Evolutionary conservation across 2,113 vertebrate species (phyloP).

Genomic region (Myrmophylax atrothorax): DNA sequence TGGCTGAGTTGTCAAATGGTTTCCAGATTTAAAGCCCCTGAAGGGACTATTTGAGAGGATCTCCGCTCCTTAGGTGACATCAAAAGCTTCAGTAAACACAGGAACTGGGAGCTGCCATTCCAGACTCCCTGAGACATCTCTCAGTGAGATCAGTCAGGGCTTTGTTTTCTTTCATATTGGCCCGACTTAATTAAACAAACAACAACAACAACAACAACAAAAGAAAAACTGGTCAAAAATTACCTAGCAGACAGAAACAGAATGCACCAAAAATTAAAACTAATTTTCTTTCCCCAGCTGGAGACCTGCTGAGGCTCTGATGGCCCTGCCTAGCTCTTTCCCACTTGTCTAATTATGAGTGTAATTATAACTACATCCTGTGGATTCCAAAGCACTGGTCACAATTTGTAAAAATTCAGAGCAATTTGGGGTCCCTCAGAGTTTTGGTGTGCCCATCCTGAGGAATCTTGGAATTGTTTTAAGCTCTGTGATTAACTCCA

Average conservation of each 20-base stretch:
- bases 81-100: conserved; percentile 2
- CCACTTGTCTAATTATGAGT: not conserved
- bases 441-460: not conserved
- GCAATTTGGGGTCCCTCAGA: not conserved
- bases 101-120: not conserved
- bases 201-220: not conserved
- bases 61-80: not conserved
- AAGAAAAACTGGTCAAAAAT: accelerated
- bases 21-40: conserved; percentile 54
- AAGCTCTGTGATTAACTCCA: not conserved
- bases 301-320: not conserved
- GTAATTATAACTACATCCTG: not conserved
- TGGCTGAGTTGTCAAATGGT: conserved; percentile 65
- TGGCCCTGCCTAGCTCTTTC: not conserved
- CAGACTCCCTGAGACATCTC: not conserved
- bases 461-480: not conserved
- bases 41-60: conserved; percentile 13
- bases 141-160: not conserved
- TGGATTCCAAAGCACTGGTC: not conserved
- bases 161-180: not conserved
- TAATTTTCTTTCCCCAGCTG: not conserved
- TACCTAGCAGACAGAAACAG: not conserved
- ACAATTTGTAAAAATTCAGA: not conserved
- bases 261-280: not conserved
- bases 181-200: not conserved